These are phyloP conservation scores for Nebria ingens DNA, from an alignment of 1,140 invertebrate genomes.

Conservation along the genomic window DNA sequence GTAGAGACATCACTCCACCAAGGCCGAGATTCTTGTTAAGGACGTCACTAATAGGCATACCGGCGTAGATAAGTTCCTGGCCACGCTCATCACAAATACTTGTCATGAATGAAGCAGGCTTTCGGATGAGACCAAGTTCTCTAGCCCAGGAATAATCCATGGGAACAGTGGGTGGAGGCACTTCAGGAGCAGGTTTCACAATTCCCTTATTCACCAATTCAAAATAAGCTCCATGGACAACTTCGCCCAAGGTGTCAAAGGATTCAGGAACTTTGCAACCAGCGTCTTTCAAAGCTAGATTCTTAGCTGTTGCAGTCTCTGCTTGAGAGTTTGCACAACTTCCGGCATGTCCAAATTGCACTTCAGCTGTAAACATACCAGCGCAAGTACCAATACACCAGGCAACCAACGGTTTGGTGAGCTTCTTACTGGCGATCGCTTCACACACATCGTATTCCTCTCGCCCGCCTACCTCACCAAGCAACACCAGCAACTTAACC, in stretches of 20 bases:
- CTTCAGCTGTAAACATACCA: conserved; percentile 90
- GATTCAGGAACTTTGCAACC: conserved; percentile 86
- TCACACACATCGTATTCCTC: conserved; percentile 97
- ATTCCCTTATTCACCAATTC: conserved; percentile 69
- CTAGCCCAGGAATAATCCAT: conserved; percentile 99
- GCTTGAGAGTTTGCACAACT: conserved; percentile 90
- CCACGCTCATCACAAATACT: conserved; percentile 98
- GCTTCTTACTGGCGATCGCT: conserved; percentile 66
- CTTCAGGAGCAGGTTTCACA: conserved; percentile 80
- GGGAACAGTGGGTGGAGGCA: conserved; percentile 95
- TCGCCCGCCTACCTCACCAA: conserved; percentile 98
- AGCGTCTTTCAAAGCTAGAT: conserved; percentile 66
- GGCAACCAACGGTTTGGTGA: conserved; percentile 92
- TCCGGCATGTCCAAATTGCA: conserved; percentile 99
- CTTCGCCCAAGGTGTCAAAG: conserved; percentile 81
- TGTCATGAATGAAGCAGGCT: conserved; percentile 99
- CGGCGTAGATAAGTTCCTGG: conserved; percentile 95
- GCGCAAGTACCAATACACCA: conserved; percentile 81
- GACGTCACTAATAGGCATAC: conserved; percentile 93
- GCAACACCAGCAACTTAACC: conserved; percentile 88
- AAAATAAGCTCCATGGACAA: conserved; percentile 67
- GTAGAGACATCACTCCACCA: conserved; percentile 90
- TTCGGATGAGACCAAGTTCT: conserved; percentile 94
- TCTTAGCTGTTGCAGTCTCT: conserved; percentile 94
- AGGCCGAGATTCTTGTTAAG: conserved; percentile 85